A percentile compares a stretch with the other conserved stretches of the same genome.
phyloP scores from a whole-genome alignment of 2,888 invertebrate species.

The Bombylius major region DNA sequence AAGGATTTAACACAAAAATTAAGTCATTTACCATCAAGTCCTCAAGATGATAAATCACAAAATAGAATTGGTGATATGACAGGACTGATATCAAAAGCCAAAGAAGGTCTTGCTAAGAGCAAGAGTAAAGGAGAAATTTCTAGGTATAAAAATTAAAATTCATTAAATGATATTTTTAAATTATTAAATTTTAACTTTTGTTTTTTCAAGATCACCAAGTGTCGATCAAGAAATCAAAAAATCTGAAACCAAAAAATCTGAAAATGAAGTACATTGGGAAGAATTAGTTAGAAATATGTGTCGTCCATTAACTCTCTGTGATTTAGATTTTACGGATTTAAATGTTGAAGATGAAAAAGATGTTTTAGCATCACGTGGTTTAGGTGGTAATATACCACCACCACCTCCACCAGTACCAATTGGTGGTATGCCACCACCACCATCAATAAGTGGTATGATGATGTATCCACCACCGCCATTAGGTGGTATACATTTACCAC shows the following conservation, averaged over 20 bases:
- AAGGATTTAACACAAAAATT: slow-evolving; percentile 80
- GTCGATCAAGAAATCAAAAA: slow-evolving; percentile 57
- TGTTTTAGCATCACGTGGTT: slow-evolving; percentile 52
- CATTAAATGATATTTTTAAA: too few species aligned
- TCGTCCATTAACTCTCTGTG: slow-evolving; percentile 72
- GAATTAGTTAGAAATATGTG: slow-evolving; percentile 65
- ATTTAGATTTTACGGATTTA: slow-evolving; percentile 93
- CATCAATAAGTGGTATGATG: slow-evolving; percentile 23
- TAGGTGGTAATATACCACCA: slow-evolving; percentile 57
- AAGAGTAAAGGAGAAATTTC: slow-evolving; percentile 58
- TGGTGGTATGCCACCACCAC: slow-evolving; percentile 43
- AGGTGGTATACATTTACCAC: slow-evolving; percentile 23
- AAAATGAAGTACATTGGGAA: slow-evolving; percentile 94
- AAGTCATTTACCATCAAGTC: slow-evolving; percentile 48
- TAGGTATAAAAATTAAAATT: slow-evolving; percentile 21
- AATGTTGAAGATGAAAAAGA: slow-evolving; percentile 79
- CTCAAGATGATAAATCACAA: slow-evolving; percentile 46
- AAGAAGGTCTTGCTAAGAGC: slow-evolving; percentile 79
- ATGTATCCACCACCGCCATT: slow-evolving; percentile 39
- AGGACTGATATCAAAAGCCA: slow-evolving; percentile 85
- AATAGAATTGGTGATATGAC: slow-evolving; percentile 70
- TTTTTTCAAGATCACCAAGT: slow-evolving; percentile 48
- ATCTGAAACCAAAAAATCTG: slow-evolving; percentile 70
- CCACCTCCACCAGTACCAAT: slow-evolving; percentile 58
- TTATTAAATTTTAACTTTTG: too few species aligned